Base-by-base conservation (phyloP, 1,140 invertebrate genomes). In the Phortica variegata region DNA sequence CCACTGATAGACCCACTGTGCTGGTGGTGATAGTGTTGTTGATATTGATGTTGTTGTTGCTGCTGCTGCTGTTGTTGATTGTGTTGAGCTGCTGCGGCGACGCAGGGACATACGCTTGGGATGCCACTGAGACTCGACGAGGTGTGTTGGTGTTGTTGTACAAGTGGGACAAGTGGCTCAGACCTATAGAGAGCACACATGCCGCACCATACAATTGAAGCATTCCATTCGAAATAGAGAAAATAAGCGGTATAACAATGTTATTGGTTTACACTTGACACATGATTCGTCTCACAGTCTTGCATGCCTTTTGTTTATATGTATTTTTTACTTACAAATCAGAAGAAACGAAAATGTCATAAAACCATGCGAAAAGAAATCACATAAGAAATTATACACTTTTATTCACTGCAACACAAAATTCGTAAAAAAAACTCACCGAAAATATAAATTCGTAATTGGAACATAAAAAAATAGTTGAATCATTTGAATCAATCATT, bases 61-160 rank as follows among this genome's bases (percentile, higher is more conserved):
- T 59, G 61, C 34, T 65, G 65, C 36, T 71, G 71, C 52, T 57
- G 58, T 44, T 73, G 63, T 52, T 70, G 63, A 58, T 70, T 60
- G 49, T 65, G 68, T 57, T 72, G 65, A 55, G 69, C 68, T 61
- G 46, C 46, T 44, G 71, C 60, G 66, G 72, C 69, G 72, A 73
- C 43, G 53, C 72, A 74, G 62, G 72, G 68, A 61, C 72, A 75
- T 50, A 75, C 59, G 57, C 72, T 60, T 75, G 72, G 56, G 72
- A 75, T 61, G 60, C 72, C 72, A 75, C 72, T 75, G 72, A 75
- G 72, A 75, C 72, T 75, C 65, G 72, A 73, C 65, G 72, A 75
- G 62, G 72, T 52, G 65, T 75, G 72, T 52, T 75, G 72, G 49
- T 57, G 51, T 44, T 75, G 72, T 59, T 75, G 72, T 75, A 75